Conservation (phyloP, 1,140 invertebrate species). For the Macrosteles quadrilineatus region DNA sequence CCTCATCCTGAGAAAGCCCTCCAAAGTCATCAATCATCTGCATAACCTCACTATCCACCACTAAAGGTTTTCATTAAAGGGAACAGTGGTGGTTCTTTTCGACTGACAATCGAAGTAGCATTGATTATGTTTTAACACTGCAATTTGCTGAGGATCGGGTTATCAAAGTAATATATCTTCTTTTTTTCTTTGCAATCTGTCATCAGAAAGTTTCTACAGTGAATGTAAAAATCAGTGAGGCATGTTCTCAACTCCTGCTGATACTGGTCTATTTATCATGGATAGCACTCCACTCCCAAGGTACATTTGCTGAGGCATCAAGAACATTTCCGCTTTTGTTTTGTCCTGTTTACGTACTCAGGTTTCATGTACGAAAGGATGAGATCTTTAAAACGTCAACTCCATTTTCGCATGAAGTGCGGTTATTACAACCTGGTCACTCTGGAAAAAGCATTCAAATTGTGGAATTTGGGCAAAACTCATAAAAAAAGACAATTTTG, state of each 20-base stretch:
- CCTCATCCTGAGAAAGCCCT: too few relatives aligned
- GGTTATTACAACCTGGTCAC: conserved; percentile 33
- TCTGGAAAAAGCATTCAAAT: conserved; percentile 39
- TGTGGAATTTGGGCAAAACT: conserved; percentile 38
- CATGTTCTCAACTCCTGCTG: background rate
- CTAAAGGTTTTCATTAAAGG: too few relatives aligned
- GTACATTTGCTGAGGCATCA: conserved; percentile 26
- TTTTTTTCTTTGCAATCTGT: background rate
- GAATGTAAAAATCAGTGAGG: background rate
- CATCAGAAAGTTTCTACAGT: background rate
- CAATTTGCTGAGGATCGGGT: background rate
- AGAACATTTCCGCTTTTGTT: background rate
- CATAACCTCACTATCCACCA: too few relatives aligned
- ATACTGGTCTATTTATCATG: conserved; percentile 14
- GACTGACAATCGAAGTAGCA: too few relatives aligned
- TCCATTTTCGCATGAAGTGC: conserved; percentile 31
- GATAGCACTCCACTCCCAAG: conserved; percentile 15
- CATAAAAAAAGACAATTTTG: conserved; percentile 39
- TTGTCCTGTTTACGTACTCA: conserved; percentile 21
- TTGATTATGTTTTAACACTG: too few relatives aligned
- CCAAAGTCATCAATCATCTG: too few relatives aligned
- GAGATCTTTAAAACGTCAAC: conserved; percentile 15
- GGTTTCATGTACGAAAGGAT: conserved; percentile 25
- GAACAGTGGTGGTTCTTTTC: too few relatives aligned
- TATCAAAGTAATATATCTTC: background rate